Conservation (phyloP, 2,113 vertebrate genomes). For the Climacteris rufus region DNA sequence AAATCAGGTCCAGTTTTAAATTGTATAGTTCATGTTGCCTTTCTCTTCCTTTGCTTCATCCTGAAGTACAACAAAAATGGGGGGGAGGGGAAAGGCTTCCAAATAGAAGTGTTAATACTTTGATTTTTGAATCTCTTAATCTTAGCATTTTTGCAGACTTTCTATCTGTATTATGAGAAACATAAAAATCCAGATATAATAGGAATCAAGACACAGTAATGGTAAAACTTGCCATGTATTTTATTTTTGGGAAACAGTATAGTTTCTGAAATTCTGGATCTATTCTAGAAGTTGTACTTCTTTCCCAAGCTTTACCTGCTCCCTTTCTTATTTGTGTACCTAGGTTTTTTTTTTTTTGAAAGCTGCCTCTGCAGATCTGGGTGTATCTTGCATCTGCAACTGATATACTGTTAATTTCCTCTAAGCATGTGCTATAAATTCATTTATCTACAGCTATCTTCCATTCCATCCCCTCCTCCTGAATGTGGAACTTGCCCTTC, state of each 20-base stretch:
- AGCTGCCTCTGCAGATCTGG: not conserved
- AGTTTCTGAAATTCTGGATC: not conserved
- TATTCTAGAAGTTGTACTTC: not conserved
- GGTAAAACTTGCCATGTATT: not conserved
- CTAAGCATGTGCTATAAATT: not conserved
- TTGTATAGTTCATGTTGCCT: rapidly evolving
- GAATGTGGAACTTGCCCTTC: not conserved
- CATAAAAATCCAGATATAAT: not conserved
- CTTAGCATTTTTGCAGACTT: not conserved
- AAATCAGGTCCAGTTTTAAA: not conserved
- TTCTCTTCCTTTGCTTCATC: not conserved
- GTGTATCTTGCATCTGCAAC: not conserved
- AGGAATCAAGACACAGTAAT: not conserved
- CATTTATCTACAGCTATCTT: not conserved
- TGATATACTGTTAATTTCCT: not conserved
- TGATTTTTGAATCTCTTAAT: not conserved
- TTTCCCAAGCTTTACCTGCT: not conserved
- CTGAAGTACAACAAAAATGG: not conserved
- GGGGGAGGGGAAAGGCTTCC: rapidly evolving
- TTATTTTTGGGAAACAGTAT: not conserved
- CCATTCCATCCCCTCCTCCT: not conserved
- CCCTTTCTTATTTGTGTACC: not conserved
- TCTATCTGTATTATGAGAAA: not conserved
- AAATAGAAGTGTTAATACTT: not conserved
- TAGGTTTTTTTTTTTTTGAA: not conserved